A percentile compares a stretch with the other conserved stretches of the same genome.
Evolutionary conservation across 1,140 invertebrate species (phyloP).

Genomic region (Nephotettix cincticeps): DNA sequence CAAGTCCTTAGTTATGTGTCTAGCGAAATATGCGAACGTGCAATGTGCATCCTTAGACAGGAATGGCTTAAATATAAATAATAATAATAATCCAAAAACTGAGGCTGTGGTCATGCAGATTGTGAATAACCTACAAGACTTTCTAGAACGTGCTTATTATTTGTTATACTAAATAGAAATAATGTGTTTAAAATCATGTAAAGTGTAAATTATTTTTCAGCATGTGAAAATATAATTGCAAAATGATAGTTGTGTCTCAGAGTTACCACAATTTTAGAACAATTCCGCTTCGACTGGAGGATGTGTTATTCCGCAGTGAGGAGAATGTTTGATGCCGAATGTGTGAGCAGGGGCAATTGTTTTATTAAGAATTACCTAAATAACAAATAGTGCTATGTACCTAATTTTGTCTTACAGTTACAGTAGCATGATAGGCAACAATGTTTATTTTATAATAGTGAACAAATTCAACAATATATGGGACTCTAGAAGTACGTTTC

Average conservation of each 20-base stretch:
- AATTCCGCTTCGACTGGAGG: background rate
- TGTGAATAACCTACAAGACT: background rate
- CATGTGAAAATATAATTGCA: background rate
- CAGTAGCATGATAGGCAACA: too few species aligned
- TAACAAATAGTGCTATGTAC: too few species aligned
- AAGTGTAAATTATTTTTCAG: background rate
- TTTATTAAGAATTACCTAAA: slow-evolving; percentile 24
- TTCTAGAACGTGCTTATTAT: background rate
- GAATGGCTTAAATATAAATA: too few species aligned
- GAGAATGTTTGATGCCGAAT: slow-evolving; percentile 31
- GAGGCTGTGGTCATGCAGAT: too few species aligned
- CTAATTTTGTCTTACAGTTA: too few species aligned
- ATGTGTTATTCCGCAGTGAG: slow-evolving; percentile 26
- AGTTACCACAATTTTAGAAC: background rate
- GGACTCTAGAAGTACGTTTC: too few species aligned
- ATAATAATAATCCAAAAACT: too few species aligned
- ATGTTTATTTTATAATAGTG: too few species aligned
- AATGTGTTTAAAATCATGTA: background rate
- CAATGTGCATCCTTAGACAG: too few species aligned
- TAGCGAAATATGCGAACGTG: too few species aligned
- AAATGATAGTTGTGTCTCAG: background rate
- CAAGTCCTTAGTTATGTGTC: too few species aligned
- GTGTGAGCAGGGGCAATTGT: slow-evolving; percentile 25
- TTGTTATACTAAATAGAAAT: background rate
- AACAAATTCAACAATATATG: too few species aligned